Conservation (phyloP, 2,113 vertebrate genomes). For the Platycercus adscitus region DNA sequence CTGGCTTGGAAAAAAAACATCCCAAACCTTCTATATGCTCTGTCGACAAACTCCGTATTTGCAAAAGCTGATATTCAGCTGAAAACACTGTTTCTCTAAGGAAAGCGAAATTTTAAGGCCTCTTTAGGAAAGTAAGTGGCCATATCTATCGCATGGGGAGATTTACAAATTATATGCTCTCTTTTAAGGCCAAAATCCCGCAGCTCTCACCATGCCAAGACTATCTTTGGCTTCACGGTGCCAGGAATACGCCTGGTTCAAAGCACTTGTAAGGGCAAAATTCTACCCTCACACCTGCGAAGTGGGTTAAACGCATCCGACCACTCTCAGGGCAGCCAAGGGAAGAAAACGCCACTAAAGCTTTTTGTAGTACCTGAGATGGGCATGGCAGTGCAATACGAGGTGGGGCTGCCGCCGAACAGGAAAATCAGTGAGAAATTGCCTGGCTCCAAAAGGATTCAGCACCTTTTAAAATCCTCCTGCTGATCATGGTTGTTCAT, state of each 20-base stretch:
- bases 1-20: accelerated
- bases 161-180: neutral
- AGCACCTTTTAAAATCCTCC: neutral
- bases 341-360: neutral
- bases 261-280: neutral
- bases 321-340: neutral
- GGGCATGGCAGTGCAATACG: neutral
- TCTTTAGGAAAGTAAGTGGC: neutral
- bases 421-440: neutral
- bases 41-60: neutral
- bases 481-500: neutral
- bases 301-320: neutral
- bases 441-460: neutral
- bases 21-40: neutral
- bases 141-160: neutral
- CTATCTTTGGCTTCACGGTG: neutral
- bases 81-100: neutral
- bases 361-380: neutral
- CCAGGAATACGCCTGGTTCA: neutral
- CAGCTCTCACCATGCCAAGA: neutral
- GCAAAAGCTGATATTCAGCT: neutral
- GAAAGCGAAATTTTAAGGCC: neutral
- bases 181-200: neutral
- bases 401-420: neutral
- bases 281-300: neutral